A percentile compares a stretch with the other conserved stretches of the same genome.
These are phyloP conservation scores for Aurelia aurita DNA, from an alignment of 30 jellyfish, hydroid and myxozoan species.

Conservation along the genomic window DNA sequence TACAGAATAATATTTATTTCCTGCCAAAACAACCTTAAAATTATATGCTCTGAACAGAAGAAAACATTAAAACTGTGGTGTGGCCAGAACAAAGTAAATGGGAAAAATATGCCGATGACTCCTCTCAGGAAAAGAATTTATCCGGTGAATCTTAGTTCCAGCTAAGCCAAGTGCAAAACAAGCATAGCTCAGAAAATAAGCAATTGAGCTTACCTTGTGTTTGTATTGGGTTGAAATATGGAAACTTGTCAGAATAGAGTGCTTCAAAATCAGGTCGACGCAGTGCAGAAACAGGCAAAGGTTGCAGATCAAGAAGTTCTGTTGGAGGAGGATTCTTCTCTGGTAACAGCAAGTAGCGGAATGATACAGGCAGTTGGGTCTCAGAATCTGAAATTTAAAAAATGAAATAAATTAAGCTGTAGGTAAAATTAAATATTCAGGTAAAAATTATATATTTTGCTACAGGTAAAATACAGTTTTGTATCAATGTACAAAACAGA, in stretches of 20 bases:
- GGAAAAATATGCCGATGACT: background rate
- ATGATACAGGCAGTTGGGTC: slow-evolving; percentile 96
- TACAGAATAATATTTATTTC: too few species aligned
- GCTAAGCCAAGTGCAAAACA: too few species aligned
- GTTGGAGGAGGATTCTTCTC: slow-evolving; percentile 99
- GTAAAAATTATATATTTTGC: too few species aligned
- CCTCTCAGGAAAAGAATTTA: background rate
- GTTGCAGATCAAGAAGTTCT: slow-evolving; percentile 96
- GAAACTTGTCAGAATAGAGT: slow-evolving; percentile 85
- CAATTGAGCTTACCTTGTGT: slow-evolving; percentile 87
- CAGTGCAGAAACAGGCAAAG: slow-evolving; percentile 95
- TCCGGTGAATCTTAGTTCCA: too few species aligned
- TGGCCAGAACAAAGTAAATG: background rate
- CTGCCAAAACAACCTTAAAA: too few species aligned
- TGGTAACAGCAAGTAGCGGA: slow-evolving; percentile 91
- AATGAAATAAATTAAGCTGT: too few species aligned
- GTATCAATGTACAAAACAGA: too few species aligned
- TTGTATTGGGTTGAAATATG: slow-evolving; percentile 97
- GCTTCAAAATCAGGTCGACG: slow-evolving; percentile 94
- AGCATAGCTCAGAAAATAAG: too few species aligned
- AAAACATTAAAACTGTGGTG: background rate
- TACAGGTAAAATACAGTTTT: too few species aligned
- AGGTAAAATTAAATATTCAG: too few species aligned
- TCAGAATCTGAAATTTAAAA: slow-evolving; percentile 76
- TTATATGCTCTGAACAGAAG: too few species aligned